Evolutionary conservation across 2,888 invertebrate species (phyloP), one percentile per base, ranked within the genome.

Genomic region (Eupithecia dodoneata): DNA sequence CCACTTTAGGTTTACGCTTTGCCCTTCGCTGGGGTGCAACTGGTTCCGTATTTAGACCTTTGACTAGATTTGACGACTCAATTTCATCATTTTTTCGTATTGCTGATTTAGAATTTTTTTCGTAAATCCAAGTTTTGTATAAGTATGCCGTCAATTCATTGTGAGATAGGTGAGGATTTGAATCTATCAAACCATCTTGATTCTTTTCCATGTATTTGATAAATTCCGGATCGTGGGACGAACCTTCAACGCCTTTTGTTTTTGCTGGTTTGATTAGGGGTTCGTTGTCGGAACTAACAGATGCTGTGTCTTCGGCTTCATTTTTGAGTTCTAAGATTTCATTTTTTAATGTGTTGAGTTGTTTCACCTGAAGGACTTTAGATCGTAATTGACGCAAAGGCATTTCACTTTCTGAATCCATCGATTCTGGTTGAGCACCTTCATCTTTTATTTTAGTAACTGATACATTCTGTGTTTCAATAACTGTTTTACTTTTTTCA

Each of bases 41-140:
- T 0, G 82, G 75, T 1, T 80, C 74, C 72, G 89, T 88, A 73
- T 89, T 88, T 3, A 92, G 80, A 3, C 92, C 92, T 86, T 93
- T 93, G 0, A 94, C 90, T 81, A 93, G 85, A 77, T 83, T 87
- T 7, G 88, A 89, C 71, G 89, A 87, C 82, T 90, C 89, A 9
- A 90, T 85, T 71, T 92, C 91, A 76, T 92, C 90, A 44, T 84
- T 88, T 80, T 86, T 92, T 75, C 88, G 88, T 10, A 85, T 85
- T 47, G 91, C 91, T 41, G 89, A 85, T 80, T 92, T 94, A 74
- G 87, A 87, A 74, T 86, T 91, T 71, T 93, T 91, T 81, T 92
- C 90, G 49, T 93, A 94, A 45, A 90, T 82, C 96, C 96, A 96
- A 6, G 93, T 93, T 83, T 95, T 94, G 66, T 92, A 91, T 66